Evolutionary conservation across 2,113 vertebrate genomes (phyloP), one percentile per base, ranked within the genome.

Genomic region (Rhodinocichla rosea): DNA sequence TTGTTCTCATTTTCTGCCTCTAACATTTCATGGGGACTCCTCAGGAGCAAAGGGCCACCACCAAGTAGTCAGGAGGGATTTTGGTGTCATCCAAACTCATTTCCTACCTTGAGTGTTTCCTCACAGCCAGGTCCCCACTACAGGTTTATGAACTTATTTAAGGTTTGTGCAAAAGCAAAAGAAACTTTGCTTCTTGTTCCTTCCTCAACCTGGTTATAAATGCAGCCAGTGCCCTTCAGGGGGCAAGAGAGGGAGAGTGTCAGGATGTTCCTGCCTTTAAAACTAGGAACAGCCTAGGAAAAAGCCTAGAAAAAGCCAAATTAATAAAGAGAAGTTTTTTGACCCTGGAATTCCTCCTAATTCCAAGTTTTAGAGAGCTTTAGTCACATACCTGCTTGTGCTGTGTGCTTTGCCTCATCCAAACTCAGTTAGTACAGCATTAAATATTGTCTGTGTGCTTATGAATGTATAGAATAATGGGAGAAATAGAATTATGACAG

Each of bases 381-480:
- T 32, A 45, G 21, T 39, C 15, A 6, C 4, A 0, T 23, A 30
- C 18, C 33, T 81, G 7, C 40, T 77, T 32, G 28, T 63, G 59
- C 16, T 26, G 8, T 64, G 49, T 13, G 17, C 49, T 50, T 87
- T 52, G 60, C 50, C 67, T 81, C 45, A 35, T 73, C 83, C 37
- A 55, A 27, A 35, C 32, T 27, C 73, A 33, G 23, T 68, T 67
- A 53, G 42, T 39, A 4, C 35, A 39, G 21, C 15, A 33, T 73
- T 83, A 80, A 85, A 45, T 76, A 65, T 30, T 53, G 44, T 59
- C 13, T 22, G 2, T 57, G 35, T 59, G 40, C 64, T 85, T 79
- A 47, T 42, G 59, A 78, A 83, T 42, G 47, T 83, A 33, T 80
- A 69, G 63, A 92, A 90, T 83, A 90, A 90, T 57, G 40, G 59